These are phyloP conservation scores for Spodoptera picta DNA, from an alignment of 2,888 invertebrate species.

Conservation along the genomic window DNA sequence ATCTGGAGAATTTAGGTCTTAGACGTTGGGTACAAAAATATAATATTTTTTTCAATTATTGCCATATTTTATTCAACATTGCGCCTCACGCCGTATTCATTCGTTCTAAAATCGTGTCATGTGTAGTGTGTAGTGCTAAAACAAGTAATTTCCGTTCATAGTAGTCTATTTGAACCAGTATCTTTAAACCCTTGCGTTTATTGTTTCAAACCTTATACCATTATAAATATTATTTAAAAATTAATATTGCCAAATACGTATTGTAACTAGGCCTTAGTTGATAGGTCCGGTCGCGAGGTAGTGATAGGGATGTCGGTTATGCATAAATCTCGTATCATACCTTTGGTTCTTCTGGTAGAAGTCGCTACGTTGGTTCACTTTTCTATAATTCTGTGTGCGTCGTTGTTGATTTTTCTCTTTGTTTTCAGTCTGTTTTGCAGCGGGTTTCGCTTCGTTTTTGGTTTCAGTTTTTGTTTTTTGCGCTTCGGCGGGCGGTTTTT, in stretches of 20 bases:
- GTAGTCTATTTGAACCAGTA: too few relatives aligned
- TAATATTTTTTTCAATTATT: too few relatives aligned
- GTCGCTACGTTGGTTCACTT: conserved; percentile 75
- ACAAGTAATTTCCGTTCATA: too few relatives aligned
- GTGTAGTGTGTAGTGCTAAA: too few relatives aligned
- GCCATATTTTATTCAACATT: too few relatives aligned
- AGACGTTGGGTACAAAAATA: too few relatives aligned
- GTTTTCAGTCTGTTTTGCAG: conserved; percentile 69
- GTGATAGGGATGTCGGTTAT: conserved; percentile 79
- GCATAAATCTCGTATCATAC: conserved; percentile 81
- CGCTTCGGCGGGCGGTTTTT: conserved; percentile 65
- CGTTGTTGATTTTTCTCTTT: conserved; percentile 72
- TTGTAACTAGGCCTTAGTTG: conserved; percentile 66
- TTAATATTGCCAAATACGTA: conserved; percentile 44
- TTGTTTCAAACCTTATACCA: background rate
- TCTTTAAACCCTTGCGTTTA: too few relatives aligned
- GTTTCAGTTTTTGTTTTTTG: conserved; percentile 56
- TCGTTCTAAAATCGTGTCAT: too few relatives aligned
- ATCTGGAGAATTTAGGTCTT: too few relatives aligned
- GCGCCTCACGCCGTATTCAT: too few relatives aligned
- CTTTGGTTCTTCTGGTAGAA: conserved; percentile 82
- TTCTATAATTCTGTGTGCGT: conserved; percentile 79
- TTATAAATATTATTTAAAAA: background rate
- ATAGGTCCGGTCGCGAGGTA: conserved; percentile 86
- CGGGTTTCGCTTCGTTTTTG: conserved; percentile 64